These are phyloP conservation scores for Drosophila sulfurigaster DNA, from an alignment of 1,140 invertebrate genomes.

Conservation along the genomic window DNA sequence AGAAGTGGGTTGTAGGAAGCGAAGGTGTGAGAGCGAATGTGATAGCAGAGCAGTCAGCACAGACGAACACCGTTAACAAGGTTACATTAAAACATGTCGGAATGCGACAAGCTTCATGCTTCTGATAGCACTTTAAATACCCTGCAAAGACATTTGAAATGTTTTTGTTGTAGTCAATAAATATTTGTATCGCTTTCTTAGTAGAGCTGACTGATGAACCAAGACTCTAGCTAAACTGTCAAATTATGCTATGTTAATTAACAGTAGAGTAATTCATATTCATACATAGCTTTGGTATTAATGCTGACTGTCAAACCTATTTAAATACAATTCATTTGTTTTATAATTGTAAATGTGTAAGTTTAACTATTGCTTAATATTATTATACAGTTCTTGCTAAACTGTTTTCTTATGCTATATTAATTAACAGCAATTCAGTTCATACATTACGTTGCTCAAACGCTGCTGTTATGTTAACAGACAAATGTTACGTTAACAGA, in stretches of 20 bases:
- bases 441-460: too few relatives aligned
- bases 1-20: neutral
- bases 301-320: too few relatives aligned
- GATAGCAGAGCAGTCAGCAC: slow-evolving; percentile 1
- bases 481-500: too few relatives aligned
- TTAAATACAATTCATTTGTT: too few relatives aligned
- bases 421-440: neutral
- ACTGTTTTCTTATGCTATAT: neutral
- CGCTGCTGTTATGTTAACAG: neutral
- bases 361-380: too few relatives aligned
- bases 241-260: too few relatives aligned
- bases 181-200: too few relatives aligned
- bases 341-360: too few relatives aligned
- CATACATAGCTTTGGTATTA: too few relatives aligned
- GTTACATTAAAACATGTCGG: slow-evolving; percentile 41
- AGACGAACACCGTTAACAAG: slow-evolving; percentile 41
- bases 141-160: slow-evolving; percentile 5
- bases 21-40: neutral
- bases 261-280: too few relatives aligned
- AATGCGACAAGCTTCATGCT: neutral
- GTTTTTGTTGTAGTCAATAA: neutral
- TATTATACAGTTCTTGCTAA: neutral
- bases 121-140: neutral
- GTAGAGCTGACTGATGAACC: too few relatives aligned
- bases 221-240: too few relatives aligned